Evolutionary conservation across 2,113 vertebrate genomes (phyloP), one percentile per base, ranked within the genome.

Genomic region (Cavia aperea): DNA sequence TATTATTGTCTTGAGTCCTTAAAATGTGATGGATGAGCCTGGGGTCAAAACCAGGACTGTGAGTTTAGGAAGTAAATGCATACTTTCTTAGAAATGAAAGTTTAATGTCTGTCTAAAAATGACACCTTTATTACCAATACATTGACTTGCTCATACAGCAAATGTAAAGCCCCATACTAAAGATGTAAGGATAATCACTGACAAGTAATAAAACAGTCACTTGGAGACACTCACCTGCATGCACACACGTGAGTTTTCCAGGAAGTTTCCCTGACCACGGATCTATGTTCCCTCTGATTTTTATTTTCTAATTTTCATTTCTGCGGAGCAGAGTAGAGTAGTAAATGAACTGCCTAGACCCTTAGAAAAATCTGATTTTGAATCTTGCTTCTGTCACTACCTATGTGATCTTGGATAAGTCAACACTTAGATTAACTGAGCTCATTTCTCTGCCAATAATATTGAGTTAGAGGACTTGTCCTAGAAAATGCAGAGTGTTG

Each of bases 341-440:
- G 39, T 77, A 81, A 56, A 39, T 46, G 12, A 90, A 26, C 79
- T 56, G 15, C 33, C 51, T 88, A 23, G 29, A 81, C 26, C 39
- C 39, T 75, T 88, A 49, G 10, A 86, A 75, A 93, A 94, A 94
- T 66, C 5, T 81, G 66, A 72, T 66, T 94, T 79, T 56, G 33
- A 87, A 58, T 86, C 66, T 81, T 83, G 58, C 68, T 49, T 70
- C 60, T 94, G 23, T 86, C 26, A 51, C 36, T 72, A 21, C 16
- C 46, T 78, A 29, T 75, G 51, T 89, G 77, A 88, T 83, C 72
- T 78, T 90, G 33, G 73, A 81, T 68, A 78, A 86, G 5, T 62
- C 77, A 79, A 63, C n/a, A 39, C 33, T 77, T 62, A 94, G 26
- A 63, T 23, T 88, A 26, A 31, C 29, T 65, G 68, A 75, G 31